Conservation (phyloP, 1,140 invertebrate species). For the Battus philenor region DNA sequence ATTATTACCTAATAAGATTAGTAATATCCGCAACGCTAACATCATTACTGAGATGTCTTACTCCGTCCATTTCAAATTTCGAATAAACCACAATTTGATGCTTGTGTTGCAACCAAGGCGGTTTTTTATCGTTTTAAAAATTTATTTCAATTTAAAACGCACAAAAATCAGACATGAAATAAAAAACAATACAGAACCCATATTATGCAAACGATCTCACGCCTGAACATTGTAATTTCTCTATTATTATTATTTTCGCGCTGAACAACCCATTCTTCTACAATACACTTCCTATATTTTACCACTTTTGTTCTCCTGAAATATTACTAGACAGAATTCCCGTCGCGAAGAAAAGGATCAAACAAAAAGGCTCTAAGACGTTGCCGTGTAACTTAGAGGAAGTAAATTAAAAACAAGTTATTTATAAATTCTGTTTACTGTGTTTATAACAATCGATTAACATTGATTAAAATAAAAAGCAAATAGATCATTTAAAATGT, state of each 20-base stretch:
- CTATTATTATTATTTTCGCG: not conserved
- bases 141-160: not conserved
- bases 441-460: too few species aligned
- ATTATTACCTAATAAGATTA: too few species aligned
- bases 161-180: not conserved
- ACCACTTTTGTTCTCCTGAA: not conserved
- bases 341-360: too few species aligned
- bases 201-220: not conserved
- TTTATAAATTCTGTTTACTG: too few species aligned
- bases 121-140: not conserved
- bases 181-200: not conserved
- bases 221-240: not conserved
- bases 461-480: too few species aligned
- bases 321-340: not conserved
- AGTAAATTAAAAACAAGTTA: too few species aligned
- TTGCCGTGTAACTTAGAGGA: too few species aligned
- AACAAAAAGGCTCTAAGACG: too few species aligned
- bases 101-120: not conserved
- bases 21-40: too few species aligned
- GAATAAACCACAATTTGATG: not conserved
- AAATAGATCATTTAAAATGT: too few species aligned
- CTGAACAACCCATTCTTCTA: not conserved
- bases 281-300: constrained; percentile 3
- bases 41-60: too few species aligned
- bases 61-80: not conserved